Evolutionary conservation across 2,113 vertebrate species (phyloP).

Genomic region (Erinaceus europaeus): DNA sequence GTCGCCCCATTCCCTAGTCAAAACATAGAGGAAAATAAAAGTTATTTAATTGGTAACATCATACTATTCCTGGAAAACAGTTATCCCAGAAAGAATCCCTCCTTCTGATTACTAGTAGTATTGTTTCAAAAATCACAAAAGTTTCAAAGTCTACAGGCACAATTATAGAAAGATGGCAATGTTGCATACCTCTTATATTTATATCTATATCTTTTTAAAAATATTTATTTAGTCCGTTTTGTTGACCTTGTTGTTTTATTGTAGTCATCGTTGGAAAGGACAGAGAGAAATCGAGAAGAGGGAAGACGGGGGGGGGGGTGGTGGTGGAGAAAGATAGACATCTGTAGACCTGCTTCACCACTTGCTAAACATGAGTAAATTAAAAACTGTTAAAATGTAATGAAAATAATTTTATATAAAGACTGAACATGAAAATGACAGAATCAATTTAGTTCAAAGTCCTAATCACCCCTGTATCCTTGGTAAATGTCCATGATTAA

Average conservation of each 20-base stretch:
- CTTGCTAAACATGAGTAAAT: too few species aligned
- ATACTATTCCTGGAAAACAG: constrained; percentile 18
- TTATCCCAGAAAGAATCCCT: background rate
- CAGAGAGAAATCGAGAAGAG: too few species aligned
- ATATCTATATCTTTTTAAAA: too few species aligned
- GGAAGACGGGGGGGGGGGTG: too few species aligned
- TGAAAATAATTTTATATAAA: background rate
- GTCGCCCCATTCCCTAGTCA: constrained; percentile 92
- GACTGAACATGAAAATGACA: too few species aligned
- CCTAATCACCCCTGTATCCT: background rate
- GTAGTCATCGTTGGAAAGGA: too few species aligned
- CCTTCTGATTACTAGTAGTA: background rate
- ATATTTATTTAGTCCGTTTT: too few species aligned
- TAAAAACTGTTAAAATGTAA: too few species aligned
- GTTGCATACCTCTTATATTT: background rate
- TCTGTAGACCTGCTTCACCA: too few species aligned
- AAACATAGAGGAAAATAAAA: constrained; percentile 24
- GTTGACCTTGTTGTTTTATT: too few species aligned
- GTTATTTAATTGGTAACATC: background rate
- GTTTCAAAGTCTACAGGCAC: background rate
- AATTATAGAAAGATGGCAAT: background rate
- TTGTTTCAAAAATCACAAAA: background rate
- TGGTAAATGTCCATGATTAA: background rate
- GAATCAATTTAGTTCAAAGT: constrained; percentile 9
- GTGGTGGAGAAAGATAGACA: too few species aligned